Conservation (phyloP, 2,113 vertebrate genomes). For the Physeter macrocephalus region DNA sequence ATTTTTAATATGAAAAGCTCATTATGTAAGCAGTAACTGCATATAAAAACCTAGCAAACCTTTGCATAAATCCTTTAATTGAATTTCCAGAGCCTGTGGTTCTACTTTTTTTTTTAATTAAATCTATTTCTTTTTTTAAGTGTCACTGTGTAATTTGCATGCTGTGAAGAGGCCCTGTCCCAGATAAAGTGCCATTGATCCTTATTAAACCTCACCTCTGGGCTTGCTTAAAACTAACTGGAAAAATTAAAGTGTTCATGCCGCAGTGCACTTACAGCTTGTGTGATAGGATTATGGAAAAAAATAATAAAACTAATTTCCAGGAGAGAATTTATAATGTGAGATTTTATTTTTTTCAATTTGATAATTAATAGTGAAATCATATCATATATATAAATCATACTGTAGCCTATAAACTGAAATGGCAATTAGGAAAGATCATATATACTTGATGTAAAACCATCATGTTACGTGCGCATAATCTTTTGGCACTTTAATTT, state of each 20-base stretch:
- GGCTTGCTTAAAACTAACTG: conserved; percentile 95
- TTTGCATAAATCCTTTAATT: conserved; percentile 99
- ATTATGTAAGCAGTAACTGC: conserved; percentile 99
- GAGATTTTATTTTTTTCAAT: conserved; percentile 82
- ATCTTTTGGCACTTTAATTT: conserved; percentile 79
- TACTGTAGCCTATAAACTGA: conserved; percentile 78
- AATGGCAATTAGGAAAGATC: conserved; percentile 83
- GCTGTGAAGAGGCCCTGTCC: conserved; percentile 95
- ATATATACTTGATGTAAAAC: conserved; percentile 79
- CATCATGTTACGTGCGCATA: conserved; percentile 71
- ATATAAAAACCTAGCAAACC: conserved; percentile 99
- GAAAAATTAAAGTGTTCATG: conserved; percentile 98
- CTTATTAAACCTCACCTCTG: conserved; percentile 99
- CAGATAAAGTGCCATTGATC: conserved; percentile 99
- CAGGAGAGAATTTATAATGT: conserved; percentile 86
- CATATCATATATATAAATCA: conserved; percentile 82
- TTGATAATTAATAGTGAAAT: conserved; percentile 86
- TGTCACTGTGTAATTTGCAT: conserved; percentile 99
- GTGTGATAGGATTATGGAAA: conserved; percentile 89
- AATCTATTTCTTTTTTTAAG: conserved; percentile 97
- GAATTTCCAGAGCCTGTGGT: conserved; percentile 99
- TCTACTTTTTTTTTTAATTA: conserved; percentile 98
- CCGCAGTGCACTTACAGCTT: conserved; percentile 91
- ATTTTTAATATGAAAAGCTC: conserved; percentile 99
- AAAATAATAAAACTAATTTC: conserved; percentile 91